These are phyloP conservation scores for Drosophila tani DNA, from an alignment of 1,140 invertebrate genomes.

Conservation along the genomic window DNA sequence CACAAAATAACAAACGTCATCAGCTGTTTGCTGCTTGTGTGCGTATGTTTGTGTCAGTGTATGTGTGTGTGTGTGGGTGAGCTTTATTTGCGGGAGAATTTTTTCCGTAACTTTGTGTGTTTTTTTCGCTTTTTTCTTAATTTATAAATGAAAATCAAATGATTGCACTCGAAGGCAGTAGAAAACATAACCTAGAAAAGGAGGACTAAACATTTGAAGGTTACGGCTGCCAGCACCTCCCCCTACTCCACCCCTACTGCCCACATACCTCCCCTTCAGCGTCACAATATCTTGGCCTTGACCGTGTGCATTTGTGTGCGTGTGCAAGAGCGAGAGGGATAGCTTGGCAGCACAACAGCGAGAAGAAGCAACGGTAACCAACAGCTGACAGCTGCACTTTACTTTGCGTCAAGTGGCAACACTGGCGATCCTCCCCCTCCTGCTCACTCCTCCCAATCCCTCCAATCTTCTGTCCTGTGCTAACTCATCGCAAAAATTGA, in stretches of 20 bases:
- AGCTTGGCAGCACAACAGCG: background rate
- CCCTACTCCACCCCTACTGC: background rate
- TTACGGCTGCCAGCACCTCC: slow-evolving; percentile 56
- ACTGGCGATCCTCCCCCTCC: slow-evolving; percentile 36
- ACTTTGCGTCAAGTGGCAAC: slow-evolving; percentile 67
- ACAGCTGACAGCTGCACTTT: slow-evolving; percentile 77
- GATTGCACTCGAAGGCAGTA: slow-evolving; percentile 37
- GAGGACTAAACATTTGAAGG: slow-evolving; percentile 67
- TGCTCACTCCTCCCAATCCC: background rate
- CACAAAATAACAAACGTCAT: slow-evolving; percentile 81
- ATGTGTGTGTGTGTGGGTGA: slow-evolving; percentile 15
- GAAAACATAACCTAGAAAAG: slow-evolving; percentile 68
- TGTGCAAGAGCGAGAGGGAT: slow-evolving; percentile 36
- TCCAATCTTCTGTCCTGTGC: slow-evolving; percentile 10
- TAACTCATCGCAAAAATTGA: slow-evolving; percentile 9
- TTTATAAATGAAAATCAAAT: slow-evolving; percentile 20
- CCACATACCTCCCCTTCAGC: slow-evolving; percentile 10
- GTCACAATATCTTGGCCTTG: slow-evolving; percentile 66
- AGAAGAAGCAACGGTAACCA: slow-evolving; percentile 59
- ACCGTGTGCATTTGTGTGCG: slow-evolving; percentile 60
- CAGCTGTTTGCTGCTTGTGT: slow-evolving; percentile 68
- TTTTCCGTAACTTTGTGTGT: slow-evolving; percentile 10
- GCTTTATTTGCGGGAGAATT: slow-evolving; percentile 17
- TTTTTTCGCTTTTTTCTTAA: slow-evolving; percentile 8
- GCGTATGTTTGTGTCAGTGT: slow-evolving; percentile 15